These are phyloP conservation scores for Euglossa dilemma DNA, from an alignment of 1,140 invertebrate genomes.

Conservation along the genomic window DNA sequence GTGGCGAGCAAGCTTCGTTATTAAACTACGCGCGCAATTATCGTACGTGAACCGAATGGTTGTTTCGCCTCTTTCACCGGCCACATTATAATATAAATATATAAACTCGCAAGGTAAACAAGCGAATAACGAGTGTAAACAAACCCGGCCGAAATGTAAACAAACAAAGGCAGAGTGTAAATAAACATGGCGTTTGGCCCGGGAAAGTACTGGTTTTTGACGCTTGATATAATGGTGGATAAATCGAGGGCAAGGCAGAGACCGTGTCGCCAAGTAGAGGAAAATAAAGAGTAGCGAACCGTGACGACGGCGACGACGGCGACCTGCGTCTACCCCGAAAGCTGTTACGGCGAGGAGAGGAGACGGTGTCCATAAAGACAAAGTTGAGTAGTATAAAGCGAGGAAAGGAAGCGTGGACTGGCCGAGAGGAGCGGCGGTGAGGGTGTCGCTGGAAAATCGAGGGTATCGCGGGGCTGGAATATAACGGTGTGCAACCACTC, in stretches of 20 bases:
- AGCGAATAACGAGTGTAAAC: no score
- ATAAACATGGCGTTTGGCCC: not conserved
- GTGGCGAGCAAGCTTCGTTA: no score
- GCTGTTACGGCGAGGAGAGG: no score
- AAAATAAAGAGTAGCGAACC: not conserved
- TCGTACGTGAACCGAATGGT: not conserved
- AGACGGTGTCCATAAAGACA: not conserved
- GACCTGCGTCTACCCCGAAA: no score
- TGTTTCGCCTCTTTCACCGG: not conserved
- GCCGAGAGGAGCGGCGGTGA: not conserved
- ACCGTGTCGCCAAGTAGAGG: not conserved
- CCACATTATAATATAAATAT: no score
- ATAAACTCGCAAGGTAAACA: no score
- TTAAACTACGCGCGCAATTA: no score
- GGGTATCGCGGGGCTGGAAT: not conserved
- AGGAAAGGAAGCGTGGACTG: not conserved
- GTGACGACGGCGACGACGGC: not conserved
- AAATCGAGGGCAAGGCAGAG: not conserved
- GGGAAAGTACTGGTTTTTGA: not conserved
- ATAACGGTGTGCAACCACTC: slow-evolving; percentile 1
- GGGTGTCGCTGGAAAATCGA: not conserved
- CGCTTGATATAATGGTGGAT: not conserved
- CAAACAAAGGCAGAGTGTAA: no score
- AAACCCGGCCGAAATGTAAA: no score
- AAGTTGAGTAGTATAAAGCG: not conserved